Conservation (phyloP, 1,140 invertebrate genomes). For the Alviniconcha marisindica region DNA sequence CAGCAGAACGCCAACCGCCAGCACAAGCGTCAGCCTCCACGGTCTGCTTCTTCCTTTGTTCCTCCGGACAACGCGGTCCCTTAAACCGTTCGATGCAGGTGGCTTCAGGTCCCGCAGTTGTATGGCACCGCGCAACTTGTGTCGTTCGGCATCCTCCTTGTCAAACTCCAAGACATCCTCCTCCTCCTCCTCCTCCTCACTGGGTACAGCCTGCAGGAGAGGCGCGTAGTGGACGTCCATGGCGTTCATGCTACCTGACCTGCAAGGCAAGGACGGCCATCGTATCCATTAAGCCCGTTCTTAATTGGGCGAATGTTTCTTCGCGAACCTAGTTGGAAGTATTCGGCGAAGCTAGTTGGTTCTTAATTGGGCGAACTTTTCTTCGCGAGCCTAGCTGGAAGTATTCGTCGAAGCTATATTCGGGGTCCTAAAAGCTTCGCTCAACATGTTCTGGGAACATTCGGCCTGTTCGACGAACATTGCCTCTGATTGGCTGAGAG, state of each 20-base stretch:
- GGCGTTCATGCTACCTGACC: background rate
- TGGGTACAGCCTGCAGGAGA: constrained; percentile 1
- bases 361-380: too few relatives aligned
- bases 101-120: background rate
- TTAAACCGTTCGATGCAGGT: background rate
- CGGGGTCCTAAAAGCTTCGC: too few relatives aligned
- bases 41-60: background rate
- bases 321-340: too few relatives aligned
- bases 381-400: too few relatives aligned
- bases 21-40: background rate
- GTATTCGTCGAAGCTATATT: too few relatives aligned
- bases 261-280: background rate
- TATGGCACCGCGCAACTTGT: background rate
- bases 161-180: constrained; percentile 4
- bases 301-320: too few relatives aligned
- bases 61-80: background rate
- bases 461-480: too few relatives aligned
- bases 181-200: constrained; percentile 26
- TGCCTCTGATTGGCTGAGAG: too few relatives aligned
- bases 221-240: constrained; percentile 17
- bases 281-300: too few relatives aligned
- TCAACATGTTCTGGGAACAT: too few relatives aligned
- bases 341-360: too few relatives aligned
- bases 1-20: background rate
- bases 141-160: too few relatives aligned